Percentiles rank a stretch among this genome's conserved stretches.
Evolutionary conservation across 1,140 invertebrate genomes (phyloP).

Genomic region (Drosophila erecta): DNA sequence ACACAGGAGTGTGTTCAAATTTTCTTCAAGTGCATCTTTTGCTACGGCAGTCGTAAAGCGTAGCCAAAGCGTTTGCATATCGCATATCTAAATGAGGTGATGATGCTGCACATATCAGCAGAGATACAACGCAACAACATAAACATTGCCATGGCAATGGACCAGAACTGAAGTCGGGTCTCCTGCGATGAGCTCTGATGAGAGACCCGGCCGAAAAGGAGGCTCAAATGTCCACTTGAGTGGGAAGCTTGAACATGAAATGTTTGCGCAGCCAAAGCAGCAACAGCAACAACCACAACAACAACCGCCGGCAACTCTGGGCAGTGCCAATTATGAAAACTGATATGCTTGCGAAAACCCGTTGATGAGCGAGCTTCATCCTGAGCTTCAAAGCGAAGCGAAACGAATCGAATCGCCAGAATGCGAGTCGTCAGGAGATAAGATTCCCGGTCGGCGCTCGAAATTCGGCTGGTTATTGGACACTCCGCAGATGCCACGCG

Average conservation of each 20-base stretch:
- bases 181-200: slow-evolving; percentile 15
- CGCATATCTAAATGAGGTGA: slow-evolving; percentile 82
- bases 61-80: slow-evolving; percentile 74
- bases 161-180: slow-evolving; percentile 31
- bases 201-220: slow-evolving; percentile 58
- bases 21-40: slow-evolving; percentile 1
- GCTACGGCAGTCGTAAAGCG: slow-evolving; percentile 57
- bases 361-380: slow-evolving; percentile 77
- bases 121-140: slow-evolving; percentile 68
- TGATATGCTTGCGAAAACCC: slow-evolving; percentile 79
- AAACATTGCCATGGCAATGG: slow-evolving; percentile 52
- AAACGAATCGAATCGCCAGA: slow-evolving; percentile 33
- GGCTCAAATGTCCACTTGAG: slow-evolving; percentile 81
- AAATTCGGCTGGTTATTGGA: slow-evolving; percentile 67
- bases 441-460: slow-evolving; percentile 26
- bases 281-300: slow-evolving; percentile 36
- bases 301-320: slow-evolving; percentile 35
- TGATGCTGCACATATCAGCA: slow-evolving; percentile 80
- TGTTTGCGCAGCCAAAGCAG: slow-evolving; percentile 70
- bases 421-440: slow-evolving; percentile 8
- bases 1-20: too few species aligned
- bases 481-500: slow-evolving; percentile 72
- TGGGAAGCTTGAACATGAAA: slow-evolving; percentile 79
- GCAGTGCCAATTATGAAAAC: slow-evolving; percentile 82
- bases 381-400: slow-evolving; percentile 44